These are phyloP conservation scores for Magallana angulata DNA, from an alignment of 1,140 invertebrate species.

Conservation along the genomic window DNA sequence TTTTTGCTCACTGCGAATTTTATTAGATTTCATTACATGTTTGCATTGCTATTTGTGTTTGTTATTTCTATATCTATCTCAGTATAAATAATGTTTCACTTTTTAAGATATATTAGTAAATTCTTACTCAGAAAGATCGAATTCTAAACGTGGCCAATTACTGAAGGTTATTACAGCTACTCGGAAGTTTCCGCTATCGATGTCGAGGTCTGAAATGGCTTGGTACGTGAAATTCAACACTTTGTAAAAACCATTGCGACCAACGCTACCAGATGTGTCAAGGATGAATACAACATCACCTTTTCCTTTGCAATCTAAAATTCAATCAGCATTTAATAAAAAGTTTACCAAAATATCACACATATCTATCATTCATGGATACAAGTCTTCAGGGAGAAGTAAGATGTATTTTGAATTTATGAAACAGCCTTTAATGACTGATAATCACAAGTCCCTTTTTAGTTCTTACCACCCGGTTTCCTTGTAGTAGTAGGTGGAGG, in stretches of 20 bases:
- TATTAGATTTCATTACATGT: too few species aligned
- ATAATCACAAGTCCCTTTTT: neutral
- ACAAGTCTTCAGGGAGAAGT: neutral
- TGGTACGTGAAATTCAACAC: constrained; percentile 71
- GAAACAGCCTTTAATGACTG: too few species aligned
- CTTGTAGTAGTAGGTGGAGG: constrained; percentile 39
- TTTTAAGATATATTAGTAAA: too few species aligned
- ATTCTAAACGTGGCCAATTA: constrained; percentile 69
- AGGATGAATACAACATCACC: constrained; percentile 76
- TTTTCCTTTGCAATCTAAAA: constrained; percentile 60
- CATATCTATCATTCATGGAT: neutral
- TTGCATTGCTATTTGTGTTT: too few species aligned
- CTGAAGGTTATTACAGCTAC: constrained; percentile 74
- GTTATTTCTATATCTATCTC: too few species aligned
- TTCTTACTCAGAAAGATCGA: constrained; percentile 67
- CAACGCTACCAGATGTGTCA: constrained; percentile 75
- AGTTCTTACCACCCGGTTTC: constrained; percentile 33
- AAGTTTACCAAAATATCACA: too few species aligned
- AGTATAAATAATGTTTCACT: too few species aligned
- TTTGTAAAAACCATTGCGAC: constrained; percentile 69
- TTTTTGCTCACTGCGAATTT: too few species aligned
- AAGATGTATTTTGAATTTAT: too few species aligned
- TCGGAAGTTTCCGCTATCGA: constrained; percentile 70
- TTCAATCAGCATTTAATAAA: neutral
- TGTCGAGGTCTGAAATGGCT: constrained; percentile 65